Evolutionary conservation across 2,113 vertebrate genomes (phyloP).

Genomic region (Tetrao urogallus): DNA sequence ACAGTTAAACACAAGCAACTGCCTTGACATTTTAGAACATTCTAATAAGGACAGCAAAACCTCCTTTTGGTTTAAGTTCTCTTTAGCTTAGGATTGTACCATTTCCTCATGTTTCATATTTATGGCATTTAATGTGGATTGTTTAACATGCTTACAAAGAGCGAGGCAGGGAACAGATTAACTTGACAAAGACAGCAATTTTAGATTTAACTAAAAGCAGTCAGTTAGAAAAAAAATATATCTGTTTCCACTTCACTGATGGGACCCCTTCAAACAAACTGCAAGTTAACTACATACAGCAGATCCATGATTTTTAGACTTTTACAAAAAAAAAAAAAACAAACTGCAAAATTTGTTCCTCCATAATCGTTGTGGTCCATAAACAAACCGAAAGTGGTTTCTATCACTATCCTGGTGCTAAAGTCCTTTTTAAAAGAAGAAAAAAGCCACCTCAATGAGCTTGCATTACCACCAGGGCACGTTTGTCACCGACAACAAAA

Average conservation of each 20-base stretch:
- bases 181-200: constrained; percentile 75
- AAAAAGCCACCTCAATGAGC: constrained; percentile 33
- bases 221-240: constrained; percentile 59
- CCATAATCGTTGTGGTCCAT: constrained; percentile 73
- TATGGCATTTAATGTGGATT: constrained; percentile 86
- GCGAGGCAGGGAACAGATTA: constrained; percentile 84
- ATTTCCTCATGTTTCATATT: constrained; percentile 83
- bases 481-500: background rate
- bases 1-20: constrained; percentile 99
- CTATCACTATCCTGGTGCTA: constrained; percentile 64
- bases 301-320: constrained; percentile 75
- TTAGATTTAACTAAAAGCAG: constrained; percentile 78
- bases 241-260: constrained; percentile 72
- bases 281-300: constrained; percentile 69
- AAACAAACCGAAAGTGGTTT: constrained; percentile 68
- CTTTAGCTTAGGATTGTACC: constrained; percentile 90
- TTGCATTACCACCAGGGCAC: background rate
- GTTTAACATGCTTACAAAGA: constrained; percentile 93
- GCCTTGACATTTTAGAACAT: constrained; percentile 88
- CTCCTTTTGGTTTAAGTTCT: constrained; percentile 76
- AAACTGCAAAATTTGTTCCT: constrained; percentile 60
- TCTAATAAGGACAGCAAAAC: constrained; percentile 83
- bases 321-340: constrained; percentile 67
- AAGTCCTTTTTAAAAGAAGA: constrained; percentile 47
- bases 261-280: constrained; percentile 68